Percentiles rank a stretch among this genome's conserved stretches.
Conservation (phyloP, 2,888 invertebrate genomes). For the Volucella inanis region DNA sequence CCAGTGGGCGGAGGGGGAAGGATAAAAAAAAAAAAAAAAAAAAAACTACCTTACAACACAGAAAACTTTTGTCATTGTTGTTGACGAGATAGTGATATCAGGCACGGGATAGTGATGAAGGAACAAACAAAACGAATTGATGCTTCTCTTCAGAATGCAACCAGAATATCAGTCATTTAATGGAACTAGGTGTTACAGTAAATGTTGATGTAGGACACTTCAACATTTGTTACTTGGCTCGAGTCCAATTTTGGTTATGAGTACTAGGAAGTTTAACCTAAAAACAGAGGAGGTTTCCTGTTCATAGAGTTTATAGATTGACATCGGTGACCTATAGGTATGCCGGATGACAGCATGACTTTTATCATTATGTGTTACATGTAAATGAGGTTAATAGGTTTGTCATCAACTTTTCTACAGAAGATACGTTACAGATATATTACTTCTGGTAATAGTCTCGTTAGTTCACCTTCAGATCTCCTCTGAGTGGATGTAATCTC, state of each 20-base stretch:
- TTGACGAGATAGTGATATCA: neutral
- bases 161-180: constrained; percentile 62
- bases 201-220: constrained; percentile 43
- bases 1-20: neutral
- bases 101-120: neutral
- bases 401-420: neutral
- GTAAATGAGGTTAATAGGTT: neutral
- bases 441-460: no score
- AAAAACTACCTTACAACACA: constrained; percentile 11
- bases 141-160: neutral
- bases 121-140: neutral
- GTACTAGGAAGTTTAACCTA: constrained; percentile 48
- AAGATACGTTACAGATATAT: no score
- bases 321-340: constrained; percentile 46
- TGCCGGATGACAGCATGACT: neutral
- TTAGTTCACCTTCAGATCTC: no score
- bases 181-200: constrained; percentile 54
- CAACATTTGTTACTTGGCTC: constrained; percentile 54
- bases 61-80: constrained; percentile 47
- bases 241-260: constrained; percentile 62
- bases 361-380: no score
- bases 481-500: no score
- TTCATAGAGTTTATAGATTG: constrained; percentile 38
- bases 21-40: neutral
- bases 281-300: constrained; percentile 38